Evolutionary conservation across 2,888 invertebrate species (phyloP), one percentile per base, ranked within the genome.

Genomic region (Drosophila acutilabella): DNA sequence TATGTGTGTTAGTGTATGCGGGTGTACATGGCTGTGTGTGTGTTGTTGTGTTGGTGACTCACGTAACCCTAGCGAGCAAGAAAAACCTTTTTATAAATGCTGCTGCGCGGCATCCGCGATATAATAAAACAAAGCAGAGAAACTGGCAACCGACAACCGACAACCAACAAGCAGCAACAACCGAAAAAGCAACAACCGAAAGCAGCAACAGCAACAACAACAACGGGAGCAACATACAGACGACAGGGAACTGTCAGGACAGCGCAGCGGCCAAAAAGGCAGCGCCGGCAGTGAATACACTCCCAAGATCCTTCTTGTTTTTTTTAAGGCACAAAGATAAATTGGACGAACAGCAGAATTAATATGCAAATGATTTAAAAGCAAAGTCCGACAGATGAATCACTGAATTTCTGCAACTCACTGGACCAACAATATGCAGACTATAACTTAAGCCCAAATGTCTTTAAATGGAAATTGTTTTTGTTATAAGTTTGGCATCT

Each of bases 71-170:
- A 74, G 64, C 69, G 56, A 84, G 84, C 84, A 85, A 85, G 84
- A 71, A 88, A 85, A 85, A 85, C 84, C 84, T 85, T 85, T 85
- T 88, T 85, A 88, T 75, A 80, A 80, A 83, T 78, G 81, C 78
- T 78, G 78, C 54, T 64, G 71, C 74, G 69, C 64, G 58, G 68
- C 86, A 82, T 85, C 86, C 88, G 81, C 79, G 71, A 79, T 73
- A 83, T 83, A 83, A 85, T 85, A 80, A 85, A 88, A 81, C 78
- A 82, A 78, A 83, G 60, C 66, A 62, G 38, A 60, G 54, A 38
- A 53, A 51, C 64, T 57, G 61, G 42, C 66, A 60, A 62, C 33
- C 61, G 47, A 40, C 52, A 57, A 60, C 23, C 23, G 23, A 38
- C 38, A 60, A 41, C 41, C 20, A 10, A 16, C 51, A 53, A 54